Evolutionary conservation across 2,888 invertebrate genomes (phyloP).

Genomic region (Calameuta idolon): DNA sequence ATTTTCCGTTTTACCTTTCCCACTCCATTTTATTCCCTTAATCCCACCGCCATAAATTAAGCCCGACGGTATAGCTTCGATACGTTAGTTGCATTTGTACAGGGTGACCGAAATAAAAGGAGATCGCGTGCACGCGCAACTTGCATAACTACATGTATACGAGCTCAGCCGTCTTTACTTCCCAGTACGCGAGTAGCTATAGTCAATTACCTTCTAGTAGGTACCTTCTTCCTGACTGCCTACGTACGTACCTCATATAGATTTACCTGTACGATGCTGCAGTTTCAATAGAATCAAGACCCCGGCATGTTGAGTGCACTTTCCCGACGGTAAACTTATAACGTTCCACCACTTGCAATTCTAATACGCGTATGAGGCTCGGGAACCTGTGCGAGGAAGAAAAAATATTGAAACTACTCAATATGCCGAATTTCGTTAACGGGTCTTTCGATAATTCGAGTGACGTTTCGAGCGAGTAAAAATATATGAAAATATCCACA

Average conservation of each 20-base stretch:
- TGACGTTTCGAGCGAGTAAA: neutral
- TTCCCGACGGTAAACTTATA: neutral
- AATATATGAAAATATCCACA: neutral
- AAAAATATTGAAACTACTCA: neutral
- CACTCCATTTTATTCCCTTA: slow-evolving; percentile 52
- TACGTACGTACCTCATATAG: neutral
- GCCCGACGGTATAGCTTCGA: slow-evolving; percentile 52
- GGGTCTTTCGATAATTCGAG: neutral
- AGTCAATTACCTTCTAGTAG: neutral
- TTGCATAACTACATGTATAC: slow-evolving; percentile 1
- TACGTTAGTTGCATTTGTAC: slow-evolving; percentile 53
- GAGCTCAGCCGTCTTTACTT: neutral
- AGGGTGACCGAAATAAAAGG: slow-evolving; percentile 25
- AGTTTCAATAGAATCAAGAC: neutral
- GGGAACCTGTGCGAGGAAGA: neutral
- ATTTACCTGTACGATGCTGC: neutral
- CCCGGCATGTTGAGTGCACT: neutral
- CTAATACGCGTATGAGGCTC: neutral
- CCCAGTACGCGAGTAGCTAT: neutral
- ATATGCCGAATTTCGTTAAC: neutral
- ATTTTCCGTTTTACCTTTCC: slow-evolving; percentile 47
- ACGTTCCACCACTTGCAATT: neutral
- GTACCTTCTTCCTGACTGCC: neutral
- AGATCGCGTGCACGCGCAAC: slow-evolving; percentile 6
- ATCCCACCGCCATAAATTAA: slow-evolving; percentile 59